A percentile compares a stretch with the other conserved stretches of the same genome.
phyloP scores from a whole-genome alignment of 1,140 invertebrate species.

The Maniola jurtina region DNA sequence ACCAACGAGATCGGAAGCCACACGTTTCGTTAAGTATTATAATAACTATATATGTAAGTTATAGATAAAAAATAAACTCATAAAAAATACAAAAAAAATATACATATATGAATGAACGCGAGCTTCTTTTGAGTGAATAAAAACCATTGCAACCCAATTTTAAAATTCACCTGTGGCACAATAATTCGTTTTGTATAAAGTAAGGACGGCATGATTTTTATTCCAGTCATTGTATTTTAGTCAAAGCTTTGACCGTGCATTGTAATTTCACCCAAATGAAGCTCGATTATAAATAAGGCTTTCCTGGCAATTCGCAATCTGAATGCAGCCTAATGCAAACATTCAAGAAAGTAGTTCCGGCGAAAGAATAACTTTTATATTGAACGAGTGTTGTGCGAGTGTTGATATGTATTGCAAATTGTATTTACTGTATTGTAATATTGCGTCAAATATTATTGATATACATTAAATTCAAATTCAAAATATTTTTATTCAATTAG shows the following conservation, averaged over 20 bases:
- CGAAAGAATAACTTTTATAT: conserved; percentile 51
- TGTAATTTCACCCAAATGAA: conserved; percentile 63
- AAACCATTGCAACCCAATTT: not conserved
- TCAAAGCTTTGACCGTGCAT: conserved; percentile 42
- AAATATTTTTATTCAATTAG: no score
- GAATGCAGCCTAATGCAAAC: conserved; percentile 35
- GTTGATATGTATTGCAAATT: conserved; percentile 29
- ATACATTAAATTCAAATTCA: conserved; percentile 40
- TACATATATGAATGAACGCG: conserved; percentile 50
- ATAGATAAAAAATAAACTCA: conserved; percentile 62
- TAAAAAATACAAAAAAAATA: conserved; percentile 62
- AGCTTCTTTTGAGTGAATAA: conserved; percentile 67
- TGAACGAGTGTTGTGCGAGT: conserved; percentile 48
- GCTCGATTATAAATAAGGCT: conserved; percentile 70
- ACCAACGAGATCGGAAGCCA: conserved; percentile 73
- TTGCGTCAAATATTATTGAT: conserved; percentile 34
- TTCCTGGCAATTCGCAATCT: conserved; percentile 54
- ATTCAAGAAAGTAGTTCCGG: conserved; percentile 37
- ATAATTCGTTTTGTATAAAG: not conserved
- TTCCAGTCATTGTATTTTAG: conserved; percentile 28
- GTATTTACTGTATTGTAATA: conserved; percentile 37
- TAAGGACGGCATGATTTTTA: no score
- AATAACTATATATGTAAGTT: conserved; percentile 66
- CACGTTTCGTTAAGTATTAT: conserved; percentile 76
- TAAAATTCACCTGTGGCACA: conserved; percentile 13